phyloP scores from a whole-genome alignment of 2,888 invertebrate species.

The Piscicola geometra region DNA sequence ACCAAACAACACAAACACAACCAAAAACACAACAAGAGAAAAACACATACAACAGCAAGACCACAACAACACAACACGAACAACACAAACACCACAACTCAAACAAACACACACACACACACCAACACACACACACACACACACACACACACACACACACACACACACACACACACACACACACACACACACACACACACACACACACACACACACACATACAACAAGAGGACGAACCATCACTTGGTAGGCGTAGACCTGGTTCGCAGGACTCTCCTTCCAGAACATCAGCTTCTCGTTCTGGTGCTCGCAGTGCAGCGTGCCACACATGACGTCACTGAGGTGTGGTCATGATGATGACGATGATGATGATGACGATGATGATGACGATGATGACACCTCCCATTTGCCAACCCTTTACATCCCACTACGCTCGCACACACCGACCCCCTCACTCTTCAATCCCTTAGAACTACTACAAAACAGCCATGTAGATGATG shows the following conservation, averaged over 20 bases:
- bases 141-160: slow-evolving; percentile 31
- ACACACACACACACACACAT: slow-evolving; percentile 27
- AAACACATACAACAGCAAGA: too few species aligned
- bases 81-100: background rate
- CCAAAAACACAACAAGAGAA: too few species aligned
- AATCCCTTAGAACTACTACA: too few species aligned
- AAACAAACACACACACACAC: slow-evolving; percentile 19
- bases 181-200: slow-evolving; percentile 29
- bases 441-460: too few species aligned
- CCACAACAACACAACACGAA: too few species aligned
- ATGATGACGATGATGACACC: too few species aligned
- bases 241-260: slow-evolving; percentile 50
- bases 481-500: too few species aligned
- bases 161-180: slow-evolving; percentile 28
- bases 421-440: too few species aligned
- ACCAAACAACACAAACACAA: too few species aligned
- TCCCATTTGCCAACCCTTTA: too few species aligned
- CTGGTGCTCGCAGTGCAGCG: slow-evolving; percentile 87
- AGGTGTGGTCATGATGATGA: background rate
- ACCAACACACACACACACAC: slow-evolving; percentile 25
- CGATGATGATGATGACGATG: too few species aligned
- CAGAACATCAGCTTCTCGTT: slow-evolving; percentile 72
- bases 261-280: slow-evolving; percentile 51
- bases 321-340: slow-evolving; percentile 76
- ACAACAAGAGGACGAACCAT: too few species aligned